These are phyloP conservation scores for Hipparchia semele DNA, from an alignment of 2,888 invertebrate species.

Conservation along the genomic window DNA sequence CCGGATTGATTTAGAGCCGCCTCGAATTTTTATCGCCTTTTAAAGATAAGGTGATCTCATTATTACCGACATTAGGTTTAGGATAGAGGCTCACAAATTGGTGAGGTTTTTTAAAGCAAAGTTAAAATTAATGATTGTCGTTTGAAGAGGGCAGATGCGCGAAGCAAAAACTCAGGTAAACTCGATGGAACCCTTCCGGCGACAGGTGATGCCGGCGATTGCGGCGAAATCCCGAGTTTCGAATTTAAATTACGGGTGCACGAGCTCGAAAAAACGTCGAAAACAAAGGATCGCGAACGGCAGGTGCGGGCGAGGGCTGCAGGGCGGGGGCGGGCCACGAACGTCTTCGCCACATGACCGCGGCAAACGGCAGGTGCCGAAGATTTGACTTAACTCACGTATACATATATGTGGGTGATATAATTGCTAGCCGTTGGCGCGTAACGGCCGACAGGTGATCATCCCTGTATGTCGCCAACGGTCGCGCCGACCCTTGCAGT, in stretches of 20 bases:
- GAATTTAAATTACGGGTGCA: slow-evolving; percentile 78
- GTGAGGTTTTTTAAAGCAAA: slow-evolving; percentile 56
- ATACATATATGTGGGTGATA: slow-evolving; percentile 73
- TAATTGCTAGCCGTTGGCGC: slow-evolving; percentile 80
- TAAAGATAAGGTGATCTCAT: slow-evolving; percentile 45
- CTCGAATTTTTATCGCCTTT: slow-evolving; percentile 28
- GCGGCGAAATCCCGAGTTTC: slow-evolving; percentile 76
- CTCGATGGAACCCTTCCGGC: slow-evolving; percentile 79
- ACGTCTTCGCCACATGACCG: slow-evolving; percentile 83
- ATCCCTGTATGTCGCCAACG: slow-evolving; percentile 71
- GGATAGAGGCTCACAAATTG: slow-evolving; percentile 52
- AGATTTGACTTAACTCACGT: slow-evolving; percentile 71
- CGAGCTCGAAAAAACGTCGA: slow-evolving; percentile 62
- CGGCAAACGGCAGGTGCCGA: slow-evolving; percentile 80
- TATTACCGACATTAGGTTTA: slow-evolving; percentile 58
- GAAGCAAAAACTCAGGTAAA: slow-evolving; percentile 79
- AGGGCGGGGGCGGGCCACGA: slow-evolving; percentile 53
- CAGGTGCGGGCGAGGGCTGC: slow-evolving; percentile 67
- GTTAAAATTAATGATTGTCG: slow-evolving; percentile 73
- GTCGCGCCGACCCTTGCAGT: slow-evolving; percentile 65
- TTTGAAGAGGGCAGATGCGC: slow-evolving; percentile 71
- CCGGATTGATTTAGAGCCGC: slow-evolving; percentile 22
- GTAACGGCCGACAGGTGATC: slow-evolving; percentile 83
- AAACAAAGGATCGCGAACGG: slow-evolving; percentile 79
- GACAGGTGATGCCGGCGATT: slow-evolving; percentile 80